Percentiles rank a stretch among this genome's conserved stretches.
These are phyloP conservation scores for Rhyzopertha dominica DNA, from an alignment of 1,140 invertebrate genomes.

Conservation along the genomic window DNA sequence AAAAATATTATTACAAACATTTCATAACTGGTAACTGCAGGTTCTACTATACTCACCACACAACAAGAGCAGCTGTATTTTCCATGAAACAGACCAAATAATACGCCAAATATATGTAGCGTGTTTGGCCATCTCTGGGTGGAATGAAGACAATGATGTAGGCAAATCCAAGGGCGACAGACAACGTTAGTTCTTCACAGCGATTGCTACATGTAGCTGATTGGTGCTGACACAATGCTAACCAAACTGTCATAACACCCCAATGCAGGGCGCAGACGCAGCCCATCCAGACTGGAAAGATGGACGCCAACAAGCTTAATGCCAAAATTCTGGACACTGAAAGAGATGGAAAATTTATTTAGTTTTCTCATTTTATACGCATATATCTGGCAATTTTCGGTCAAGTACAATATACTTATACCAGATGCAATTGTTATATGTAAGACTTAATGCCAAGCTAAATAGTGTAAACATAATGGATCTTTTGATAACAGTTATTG, in stretches of 20 bases:
- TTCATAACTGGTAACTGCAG: too few relatives aligned
- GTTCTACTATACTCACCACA: too few relatives aligned
- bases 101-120: conserved; percentile 48
- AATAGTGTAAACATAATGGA: too few relatives aligned
- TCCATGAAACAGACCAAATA: conserved; percentile 50
- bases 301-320: conserved; percentile 41
- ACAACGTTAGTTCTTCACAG: conserved; percentile 48
- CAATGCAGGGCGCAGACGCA: conserved; percentile 43
- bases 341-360: conserved; percentile 20
- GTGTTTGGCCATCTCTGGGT: conserved; percentile 47
- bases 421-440: too few relatives aligned
- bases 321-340: conserved; percentile 43
- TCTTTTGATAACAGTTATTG: too few relatives aligned
- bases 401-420: too few relatives aligned
- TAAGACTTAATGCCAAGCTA: too few relatives aligned
- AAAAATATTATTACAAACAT: conserved; percentile 9
- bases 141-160: conserved; percentile 49
- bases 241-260: conserved; percentile 45
- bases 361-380: neutral
- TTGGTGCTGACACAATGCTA: conserved; percentile 43
- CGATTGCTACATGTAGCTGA: conserved; percentile 45
- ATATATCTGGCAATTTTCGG: too few relatives aligned
- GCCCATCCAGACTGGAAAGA: conserved; percentile 46
- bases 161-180: conserved; percentile 44
- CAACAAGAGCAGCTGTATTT: conserved; percentile 48